A percentile compares a stretch with the other conserved stretches of the same genome.
Conservation (phyloP, 2,888 invertebrate genomes). For the Eilema sororculum region DNA sequence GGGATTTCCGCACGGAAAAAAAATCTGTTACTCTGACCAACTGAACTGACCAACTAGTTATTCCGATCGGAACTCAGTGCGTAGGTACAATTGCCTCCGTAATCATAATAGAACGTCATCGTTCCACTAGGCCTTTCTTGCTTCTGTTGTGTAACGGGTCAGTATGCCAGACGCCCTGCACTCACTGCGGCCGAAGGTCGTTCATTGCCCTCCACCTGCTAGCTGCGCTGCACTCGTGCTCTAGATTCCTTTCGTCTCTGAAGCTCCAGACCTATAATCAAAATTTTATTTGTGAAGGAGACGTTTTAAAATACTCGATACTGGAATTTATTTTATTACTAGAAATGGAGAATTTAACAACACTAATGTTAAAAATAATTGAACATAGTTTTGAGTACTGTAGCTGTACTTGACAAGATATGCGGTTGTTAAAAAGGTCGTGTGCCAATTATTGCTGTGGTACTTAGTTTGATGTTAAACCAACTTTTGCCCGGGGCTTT, state of each 20-base stretch:
- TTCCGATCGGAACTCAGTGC: too few species aligned
- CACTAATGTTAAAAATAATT: neutral
- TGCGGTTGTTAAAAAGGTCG: slow-evolving; percentile 6
- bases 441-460: slow-evolving; percentile 3
- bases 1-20: too few species aligned
- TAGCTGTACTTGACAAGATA: neutral
- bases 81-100: too few species aligned
- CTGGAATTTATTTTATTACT: neutral
- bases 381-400: neutral
- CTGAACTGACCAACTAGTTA: too few species aligned
- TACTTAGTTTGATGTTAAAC: neutral
- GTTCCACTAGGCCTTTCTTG: neutral
- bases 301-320: neutral
- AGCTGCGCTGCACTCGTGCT: neutral
- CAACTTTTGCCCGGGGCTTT: neutral
- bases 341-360: neutral
- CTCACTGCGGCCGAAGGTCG: neutral
- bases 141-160: neutral
- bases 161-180: slow-evolving; percentile 1
- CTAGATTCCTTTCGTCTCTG: neutral
- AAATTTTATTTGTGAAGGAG: neutral
- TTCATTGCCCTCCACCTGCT: slow-evolving; percentile 1
- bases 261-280: neutral
- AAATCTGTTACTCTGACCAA: too few species aligned
- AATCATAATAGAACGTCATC: neutral